Percentiles rank a stretch among this genome's conserved stretches.
These are phyloP conservation scores for Elaphurus davidianus DNA, from an alignment of 2,113 vertebrate genomes.

Conservation along the genomic window DNA sequence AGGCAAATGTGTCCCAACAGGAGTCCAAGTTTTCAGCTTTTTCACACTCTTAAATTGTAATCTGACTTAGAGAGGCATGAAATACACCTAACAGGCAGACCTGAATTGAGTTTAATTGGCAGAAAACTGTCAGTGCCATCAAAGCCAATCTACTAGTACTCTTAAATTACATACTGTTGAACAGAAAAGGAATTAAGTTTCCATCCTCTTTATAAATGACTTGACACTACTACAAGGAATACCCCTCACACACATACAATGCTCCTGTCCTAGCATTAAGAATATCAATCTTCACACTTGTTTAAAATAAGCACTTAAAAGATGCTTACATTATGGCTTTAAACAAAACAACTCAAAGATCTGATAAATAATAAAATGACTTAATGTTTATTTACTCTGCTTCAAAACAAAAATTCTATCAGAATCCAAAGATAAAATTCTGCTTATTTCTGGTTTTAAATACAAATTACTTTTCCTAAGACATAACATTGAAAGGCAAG, in stretches of 20 bases:
- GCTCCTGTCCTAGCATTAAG: neutral
- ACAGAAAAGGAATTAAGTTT: neutral
- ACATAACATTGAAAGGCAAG: neutral
- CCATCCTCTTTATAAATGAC: neutral
- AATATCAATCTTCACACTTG: neutral
- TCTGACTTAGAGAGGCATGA: neutral
- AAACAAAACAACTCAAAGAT: neutral
- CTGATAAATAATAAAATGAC: neutral
- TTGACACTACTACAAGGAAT: neutral
- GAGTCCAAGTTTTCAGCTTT: neutral
- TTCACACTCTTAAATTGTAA: neutral
- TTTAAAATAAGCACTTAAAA: conserved; percentile 36
- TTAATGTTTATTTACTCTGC: neutral
- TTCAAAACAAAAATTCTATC: conserved; percentile 28
- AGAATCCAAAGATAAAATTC: conserved; percentile 12
- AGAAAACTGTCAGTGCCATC: conserved; percentile 10
- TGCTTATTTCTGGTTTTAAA: conserved; percentile 24
- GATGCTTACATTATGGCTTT: neutral
- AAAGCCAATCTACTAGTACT: neutral
- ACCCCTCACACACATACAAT: neutral
- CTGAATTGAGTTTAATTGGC: neutral
- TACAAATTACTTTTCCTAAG: conserved; percentile 18
- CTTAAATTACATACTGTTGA: neutral
- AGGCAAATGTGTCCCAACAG: neutral
- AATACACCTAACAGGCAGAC: neutral